These are phyloP conservation scores for Leptocoma aspasia DNA, from an alignment of 2,113 vertebrate genomes.

Conservation along the genomic window DNA sequence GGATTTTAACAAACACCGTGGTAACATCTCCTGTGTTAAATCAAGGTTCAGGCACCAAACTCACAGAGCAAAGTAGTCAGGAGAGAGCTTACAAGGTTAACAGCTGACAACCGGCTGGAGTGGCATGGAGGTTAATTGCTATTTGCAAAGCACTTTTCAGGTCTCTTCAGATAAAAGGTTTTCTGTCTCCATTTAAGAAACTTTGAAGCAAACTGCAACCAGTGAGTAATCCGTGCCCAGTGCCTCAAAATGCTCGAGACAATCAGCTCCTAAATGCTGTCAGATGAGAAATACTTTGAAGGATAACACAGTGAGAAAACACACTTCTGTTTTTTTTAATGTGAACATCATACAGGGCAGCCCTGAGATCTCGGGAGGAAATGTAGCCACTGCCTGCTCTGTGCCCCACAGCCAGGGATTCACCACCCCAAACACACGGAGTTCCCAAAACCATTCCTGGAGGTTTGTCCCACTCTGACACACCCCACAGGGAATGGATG, in stretches of 20 bases:
- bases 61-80: background rate
- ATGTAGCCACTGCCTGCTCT: background rate
- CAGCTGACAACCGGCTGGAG: background rate
- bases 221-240: background rate
- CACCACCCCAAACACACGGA: accelerated
- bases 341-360: background rate
- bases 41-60: background rate
- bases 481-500: background rate
- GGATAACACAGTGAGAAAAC: background rate
- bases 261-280: background rate
- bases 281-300: background rate
- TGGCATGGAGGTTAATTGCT: conserved; percentile 22
- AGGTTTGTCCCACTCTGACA: background rate
- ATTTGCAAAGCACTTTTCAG: conserved; percentile 22
- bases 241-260: background rate
- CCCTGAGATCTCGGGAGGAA: background rate
- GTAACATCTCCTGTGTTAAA: background rate
- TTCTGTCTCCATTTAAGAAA: conserved; percentile 22
- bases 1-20: background rate
- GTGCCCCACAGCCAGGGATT: no score
- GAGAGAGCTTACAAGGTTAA: background rate
- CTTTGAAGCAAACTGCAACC: background rate
- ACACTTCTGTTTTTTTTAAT: background rate
- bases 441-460: background rate
- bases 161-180: conserved; percentile 10